A percentile compares a stretch with the other conserved stretches of the same genome.
Conservation (phyloP, 2,888 invertebrate genomes). For the Synanthedon vespiformis region DNA sequence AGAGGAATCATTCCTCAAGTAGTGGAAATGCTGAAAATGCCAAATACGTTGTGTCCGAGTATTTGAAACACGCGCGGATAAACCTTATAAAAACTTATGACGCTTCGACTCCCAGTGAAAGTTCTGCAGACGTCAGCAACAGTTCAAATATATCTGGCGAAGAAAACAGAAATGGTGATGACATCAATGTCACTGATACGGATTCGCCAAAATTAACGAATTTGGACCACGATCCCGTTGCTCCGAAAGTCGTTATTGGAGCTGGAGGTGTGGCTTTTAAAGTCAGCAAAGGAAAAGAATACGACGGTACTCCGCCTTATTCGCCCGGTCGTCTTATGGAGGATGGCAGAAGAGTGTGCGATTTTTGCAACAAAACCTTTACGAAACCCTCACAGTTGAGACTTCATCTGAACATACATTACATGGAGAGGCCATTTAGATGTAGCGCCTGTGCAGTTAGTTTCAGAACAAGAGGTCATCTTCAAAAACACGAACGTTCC, state of each 20-base stretch:
- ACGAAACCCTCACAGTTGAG: conserved; percentile 90
- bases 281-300: conserved; percentile 66
- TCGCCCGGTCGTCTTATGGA: conserved; percentile 72
- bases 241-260: conserved; percentile 73
- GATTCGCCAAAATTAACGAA: conserved; percentile 41
- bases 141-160: conserved; percentile 24
- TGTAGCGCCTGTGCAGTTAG: conserved; percentile 93
- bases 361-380: conserved; percentile 92
- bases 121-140: conserved; percentile 14
- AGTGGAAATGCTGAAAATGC: conserved; percentile 62
- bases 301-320: conserved; percentile 47
- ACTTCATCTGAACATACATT: conserved; percentile 95
- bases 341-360: conserved; percentile 83
- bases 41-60: conserved; percentile 75
- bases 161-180: conserved; percentile 45
- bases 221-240: conserved; percentile 58
- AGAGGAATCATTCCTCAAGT: conserved; percentile 28
- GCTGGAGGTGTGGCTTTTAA: conserved; percentile 74
- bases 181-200: conserved; percentile 30
- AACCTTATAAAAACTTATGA: conserved; percentile 52
- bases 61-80: conserved; percentile 72
- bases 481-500: conserved; percentile 93
- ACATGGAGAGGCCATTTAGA: conserved; percentile 91
- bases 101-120: conserved; percentile 16
- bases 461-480: conserved; percentile 89